These are phyloP conservation scores for Melopsittacus undulatus DNA, from an alignment of 2,797 vertebrate species.

Conservation along the genomic window DNA sequence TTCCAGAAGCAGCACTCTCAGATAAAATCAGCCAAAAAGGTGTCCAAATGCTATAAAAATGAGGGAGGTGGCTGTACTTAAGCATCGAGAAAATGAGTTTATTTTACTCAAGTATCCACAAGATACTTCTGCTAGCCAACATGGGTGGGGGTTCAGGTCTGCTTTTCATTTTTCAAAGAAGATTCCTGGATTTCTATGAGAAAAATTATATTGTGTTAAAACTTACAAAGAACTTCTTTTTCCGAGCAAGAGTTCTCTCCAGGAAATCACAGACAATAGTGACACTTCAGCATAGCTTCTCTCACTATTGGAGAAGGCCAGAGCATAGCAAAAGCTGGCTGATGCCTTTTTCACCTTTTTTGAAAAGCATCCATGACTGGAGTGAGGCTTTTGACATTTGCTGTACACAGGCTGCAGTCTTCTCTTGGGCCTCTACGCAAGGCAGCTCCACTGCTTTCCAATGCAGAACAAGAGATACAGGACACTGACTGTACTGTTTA, in stretches of 20 bases:
- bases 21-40: conserved; percentile 18
- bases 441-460: neutral
- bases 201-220: conserved; percentile 62
- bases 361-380: neutral
- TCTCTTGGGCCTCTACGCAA: accelerated
- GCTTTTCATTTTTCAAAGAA: conserved; percentile 50
- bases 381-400: neutral
- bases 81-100: neutral
- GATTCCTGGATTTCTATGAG: conserved; percentile 52
- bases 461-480: neutral
- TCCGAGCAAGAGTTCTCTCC: conserved; percentile 31
- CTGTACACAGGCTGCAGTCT: neutral
- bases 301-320: neutral
- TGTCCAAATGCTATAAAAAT: conserved; percentile 50
- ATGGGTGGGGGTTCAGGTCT: neutral
- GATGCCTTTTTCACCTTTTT: neutral
- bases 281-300: neutral
- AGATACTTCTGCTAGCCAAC: conserved; percentile 8
- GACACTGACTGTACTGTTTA: neutral
- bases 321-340: neutral
- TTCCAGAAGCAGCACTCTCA: conserved; percentile 11
- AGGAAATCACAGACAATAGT: conserved; percentile 32
- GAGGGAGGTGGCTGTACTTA: conserved; percentile 4
- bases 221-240: conserved; percentile 30
- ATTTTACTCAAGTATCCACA: conserved; percentile 30